These are phyloP conservation scores for Tachina grossa DNA, from an alignment of 2,888 invertebrate genomes.

Conservation along the genomic window DNA sequence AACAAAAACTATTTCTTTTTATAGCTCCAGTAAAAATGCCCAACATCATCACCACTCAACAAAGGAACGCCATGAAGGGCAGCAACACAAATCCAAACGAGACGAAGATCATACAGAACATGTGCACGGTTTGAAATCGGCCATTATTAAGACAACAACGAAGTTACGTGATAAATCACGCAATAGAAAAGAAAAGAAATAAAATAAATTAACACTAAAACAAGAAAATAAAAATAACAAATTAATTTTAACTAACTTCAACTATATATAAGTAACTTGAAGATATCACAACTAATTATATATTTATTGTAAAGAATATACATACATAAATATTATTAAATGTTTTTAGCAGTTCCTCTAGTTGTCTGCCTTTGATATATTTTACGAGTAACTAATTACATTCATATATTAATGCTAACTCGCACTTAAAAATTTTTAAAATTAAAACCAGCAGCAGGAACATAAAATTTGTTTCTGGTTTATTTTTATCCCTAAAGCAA, in stretches of 20 bases:
- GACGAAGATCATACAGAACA: conserved; percentile 72
- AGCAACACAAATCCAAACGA: conserved; percentile 76
- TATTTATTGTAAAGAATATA: conserved; percentile 44
- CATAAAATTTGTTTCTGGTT: conserved; percentile 15
- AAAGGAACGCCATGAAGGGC: conserved; percentile 41
- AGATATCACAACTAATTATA: not conserved
- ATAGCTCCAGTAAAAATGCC: conserved; percentile 80
- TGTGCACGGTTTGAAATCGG: conserved; percentile 67
- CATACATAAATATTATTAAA: not conserved
- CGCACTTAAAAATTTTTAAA: conserved; percentile 61
- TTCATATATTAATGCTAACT: conserved; percentile 40
- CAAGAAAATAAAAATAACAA: conserved; percentile 29
- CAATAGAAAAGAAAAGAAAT: conserved; percentile 62
- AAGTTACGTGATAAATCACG: conserved; percentile 66
- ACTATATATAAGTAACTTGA: not conserved
- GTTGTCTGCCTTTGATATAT: conserved; percentile 55
- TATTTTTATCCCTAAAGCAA: conserved; percentile 41
- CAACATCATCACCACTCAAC: conserved; percentile 64
- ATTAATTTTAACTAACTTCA: conserved; percentile 39
- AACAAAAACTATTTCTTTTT: conserved; percentile 17
- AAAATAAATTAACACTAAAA: conserved; percentile 26
- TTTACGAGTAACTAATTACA: conserved; percentile 41
- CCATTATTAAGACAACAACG: conserved; percentile 66
- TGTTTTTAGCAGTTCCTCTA: conserved; percentile 59
- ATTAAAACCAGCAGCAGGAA: not conserved